phyloP scores from a whole-genome alignment of 1,140 invertebrate genomes.

The Elymnias hypermnestra region DNA sequence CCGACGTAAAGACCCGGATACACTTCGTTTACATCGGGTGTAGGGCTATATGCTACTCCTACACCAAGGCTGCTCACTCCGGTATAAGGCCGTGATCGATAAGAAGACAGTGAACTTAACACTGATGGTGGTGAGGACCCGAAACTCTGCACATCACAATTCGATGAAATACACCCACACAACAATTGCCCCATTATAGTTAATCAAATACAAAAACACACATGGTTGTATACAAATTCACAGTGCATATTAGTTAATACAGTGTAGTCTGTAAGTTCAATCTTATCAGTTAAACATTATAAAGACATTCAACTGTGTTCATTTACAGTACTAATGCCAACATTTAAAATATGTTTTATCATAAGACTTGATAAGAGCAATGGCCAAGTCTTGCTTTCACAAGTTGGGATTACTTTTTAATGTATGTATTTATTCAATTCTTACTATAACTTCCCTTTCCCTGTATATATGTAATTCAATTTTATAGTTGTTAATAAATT shows the following conservation, averaged over 20 bases:
- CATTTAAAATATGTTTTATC: background rate
- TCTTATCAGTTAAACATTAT: background rate
- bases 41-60: constrained; percentile 40
- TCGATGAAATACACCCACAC: constrained; percentile 31
- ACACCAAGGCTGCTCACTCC: constrained; percentile 19
- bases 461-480: no score
- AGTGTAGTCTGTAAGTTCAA: background rate
- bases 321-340: background rate
- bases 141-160: constrained; percentile 49
- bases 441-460: no score
- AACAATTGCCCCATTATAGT: constrained; percentile 31
- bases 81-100: constrained; percentile 48
- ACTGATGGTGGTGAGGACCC: constrained; percentile 53
- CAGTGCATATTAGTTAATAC: background rate
- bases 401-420: no score
- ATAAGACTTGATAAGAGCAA: background rate
- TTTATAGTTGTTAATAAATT: no score
- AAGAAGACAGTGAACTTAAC: constrained; percentile 52
- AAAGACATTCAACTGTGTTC: constrained; percentile 1
- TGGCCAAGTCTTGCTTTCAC: no score
- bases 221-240: background rate
- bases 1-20: constrained; percentile 87
- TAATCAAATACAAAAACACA: constrained; percentile 1
- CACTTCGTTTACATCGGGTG: constrained; percentile 84
- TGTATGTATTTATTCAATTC: no score